phyloP scores from a whole-genome alignment of 2,797 vertebrate species.

The Scarus forsteni region DNA sequence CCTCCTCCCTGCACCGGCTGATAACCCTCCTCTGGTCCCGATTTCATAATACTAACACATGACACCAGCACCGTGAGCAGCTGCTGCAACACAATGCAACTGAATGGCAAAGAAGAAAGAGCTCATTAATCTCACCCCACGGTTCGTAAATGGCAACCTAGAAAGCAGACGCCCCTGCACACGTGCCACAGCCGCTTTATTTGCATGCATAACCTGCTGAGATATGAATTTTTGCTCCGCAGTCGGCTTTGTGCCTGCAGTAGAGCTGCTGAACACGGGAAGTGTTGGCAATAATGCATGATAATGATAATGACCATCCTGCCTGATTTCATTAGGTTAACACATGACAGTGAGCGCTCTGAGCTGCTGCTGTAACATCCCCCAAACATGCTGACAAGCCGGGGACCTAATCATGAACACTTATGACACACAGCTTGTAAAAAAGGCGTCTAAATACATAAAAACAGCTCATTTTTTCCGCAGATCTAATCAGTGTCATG shows the following conservation, averaged over 20 bases:
- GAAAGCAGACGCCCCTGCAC: slow-evolving; percentile 51
- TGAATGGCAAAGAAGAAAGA: slow-evolving; percentile 70
- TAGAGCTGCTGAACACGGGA: slow-evolving; percentile 55
- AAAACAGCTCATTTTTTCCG: slow-evolving; percentile 59
- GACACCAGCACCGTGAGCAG: slow-evolving; percentile 67
- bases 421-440: slow-evolving; percentile 37
- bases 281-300: slow-evolving; percentile 71
- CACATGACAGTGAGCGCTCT: slow-evolving; percentile 67
- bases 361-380: slow-evolving; percentile 71
- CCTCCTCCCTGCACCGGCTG: slow-evolving; percentile 61
- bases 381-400: slow-evolving; percentile 64
- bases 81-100: slow-evolving; percentile 82
- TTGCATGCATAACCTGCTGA: slow-evolving; percentile 54
- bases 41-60: slow-evolving; percentile 78
- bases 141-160: slow-evolving; percentile 52
- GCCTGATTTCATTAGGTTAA: slow-evolving; percentile 75
- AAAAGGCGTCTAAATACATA: slow-evolving; percentile 47
- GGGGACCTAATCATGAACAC: slow-evolving; percentile 47
- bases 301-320: slow-evolving; percentile 75
- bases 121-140: slow-evolving; percentile 75
- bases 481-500: slow-evolving; percentile 71
- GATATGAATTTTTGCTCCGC: slow-evolving; percentile 46
- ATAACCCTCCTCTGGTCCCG: slow-evolving; percentile 67
- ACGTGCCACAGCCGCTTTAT: slow-evolving; percentile 47
- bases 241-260: slow-evolving; percentile 39